phyloP scores from a whole-genome alignment of 2,797 vertebrate genomes.

The Phoebastria nigripes region DNA sequence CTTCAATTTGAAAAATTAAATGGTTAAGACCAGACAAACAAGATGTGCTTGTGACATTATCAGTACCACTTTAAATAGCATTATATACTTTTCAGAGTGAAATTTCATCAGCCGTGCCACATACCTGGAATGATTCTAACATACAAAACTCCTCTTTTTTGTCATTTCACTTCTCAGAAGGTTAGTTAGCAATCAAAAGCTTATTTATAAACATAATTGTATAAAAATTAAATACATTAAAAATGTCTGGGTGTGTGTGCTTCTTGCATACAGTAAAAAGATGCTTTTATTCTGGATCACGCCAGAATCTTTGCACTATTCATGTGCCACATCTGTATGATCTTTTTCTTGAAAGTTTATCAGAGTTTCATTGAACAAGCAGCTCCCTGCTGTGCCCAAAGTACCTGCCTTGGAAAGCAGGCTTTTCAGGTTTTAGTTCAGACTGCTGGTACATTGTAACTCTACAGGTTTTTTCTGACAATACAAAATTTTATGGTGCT shows the following conservation, averaged over 20 bases:
- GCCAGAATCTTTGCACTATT: background rate
- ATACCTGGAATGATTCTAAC: background rate
- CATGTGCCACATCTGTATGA: background rate
- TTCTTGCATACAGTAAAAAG: background rate
- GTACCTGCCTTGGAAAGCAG: background rate
- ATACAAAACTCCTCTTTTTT: background rate
- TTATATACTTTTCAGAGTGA: background rate
- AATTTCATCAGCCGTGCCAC: background rate
- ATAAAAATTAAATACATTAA: background rate
- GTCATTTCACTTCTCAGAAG: background rate
- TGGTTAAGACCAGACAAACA: background rate
- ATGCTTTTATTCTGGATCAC: background rate
- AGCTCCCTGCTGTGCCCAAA: background rate
- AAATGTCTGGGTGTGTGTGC: background rate
- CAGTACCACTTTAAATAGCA: background rate
- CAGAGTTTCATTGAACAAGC: accelerated
- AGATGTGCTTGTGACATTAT: accelerated
- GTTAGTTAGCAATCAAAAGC: background rate
- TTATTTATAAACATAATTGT: background rate
- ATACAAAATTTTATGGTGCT: background rate
- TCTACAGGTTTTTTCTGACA: background rate
- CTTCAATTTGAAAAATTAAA: background rate
- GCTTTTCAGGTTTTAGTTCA: background rate
- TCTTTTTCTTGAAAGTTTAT: background rate
- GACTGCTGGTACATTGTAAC: background rate